phyloP scores from a whole-genome alignment of 1,140 invertebrate species.

The Drosophila quadrilineata region DNA sequence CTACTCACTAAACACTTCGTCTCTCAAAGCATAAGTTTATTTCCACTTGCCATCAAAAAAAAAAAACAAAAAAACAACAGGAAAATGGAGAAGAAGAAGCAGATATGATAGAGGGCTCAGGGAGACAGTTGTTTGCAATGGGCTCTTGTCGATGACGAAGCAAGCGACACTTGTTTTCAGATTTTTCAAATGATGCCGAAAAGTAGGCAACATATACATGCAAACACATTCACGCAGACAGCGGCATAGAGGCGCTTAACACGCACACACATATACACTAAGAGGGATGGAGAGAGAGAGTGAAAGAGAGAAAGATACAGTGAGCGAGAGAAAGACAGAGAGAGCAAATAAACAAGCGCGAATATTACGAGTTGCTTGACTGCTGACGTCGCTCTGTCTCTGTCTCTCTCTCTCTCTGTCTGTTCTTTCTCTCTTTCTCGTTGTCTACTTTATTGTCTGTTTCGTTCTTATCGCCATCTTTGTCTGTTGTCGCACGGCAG shows the following conservation, averaged over 20 bases:
- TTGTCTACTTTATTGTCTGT: neutral
- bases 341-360: constrained; percentile 59
- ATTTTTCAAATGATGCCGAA: constrained; percentile 46
- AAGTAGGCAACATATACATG: constrained; percentile 28
- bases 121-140: constrained; percentile 38
- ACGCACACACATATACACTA: neutral
- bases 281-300: constrained; percentile 25
- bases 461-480: neutral
- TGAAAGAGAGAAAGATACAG: constrained; percentile 16
- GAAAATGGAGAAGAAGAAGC: too few species aligned
- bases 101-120: too few species aligned
- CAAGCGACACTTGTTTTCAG: constrained; percentile 29
- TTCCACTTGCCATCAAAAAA: constrained; percentile 13
- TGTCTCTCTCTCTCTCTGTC: neutral
- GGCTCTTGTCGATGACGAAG: constrained; percentile 30
- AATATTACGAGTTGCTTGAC: constrained; percentile 51
- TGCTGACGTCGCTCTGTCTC: constrained; percentile 15
- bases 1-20: too few species aligned
- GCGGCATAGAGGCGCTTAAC: neutral
- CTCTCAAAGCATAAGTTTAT: too few species aligned
- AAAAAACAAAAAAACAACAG: too few species aligned
- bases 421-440: neutral
- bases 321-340: constrained; percentile 27
- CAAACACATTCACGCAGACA: neutral
- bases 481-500: constrained; percentile 8